phyloP scores from a whole-genome alignment of 2,888 invertebrate species.

The Limulus polyphemus region DNA sequence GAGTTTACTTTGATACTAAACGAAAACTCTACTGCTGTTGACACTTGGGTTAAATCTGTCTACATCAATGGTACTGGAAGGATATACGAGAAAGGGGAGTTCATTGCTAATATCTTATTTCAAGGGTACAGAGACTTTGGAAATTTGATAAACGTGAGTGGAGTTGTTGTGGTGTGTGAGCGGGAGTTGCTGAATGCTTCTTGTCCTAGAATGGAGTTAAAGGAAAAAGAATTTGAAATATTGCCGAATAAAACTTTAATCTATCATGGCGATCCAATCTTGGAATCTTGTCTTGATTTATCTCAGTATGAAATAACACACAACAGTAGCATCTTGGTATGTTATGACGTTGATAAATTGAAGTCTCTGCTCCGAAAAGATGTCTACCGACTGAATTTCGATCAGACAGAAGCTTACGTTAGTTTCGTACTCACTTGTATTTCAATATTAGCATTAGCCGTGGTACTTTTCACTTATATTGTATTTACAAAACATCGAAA shows the following conservation, averaged over 20 bases:
- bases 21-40: slow-evolving; percentile 5
- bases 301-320: slow-evolving; percentile 13
- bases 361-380: background rate
- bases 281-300: slow-evolving; percentile 2
- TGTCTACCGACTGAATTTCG: slow-evolving; percentile 7
- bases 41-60: slow-evolving; percentile 9
- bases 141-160: slow-evolving; percentile 23
- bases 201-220: slow-evolving; percentile 19
- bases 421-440: slow-evolving; percentile 25
- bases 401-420: slow-evolving; percentile 21
- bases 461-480: slow-evolving; percentile 34
- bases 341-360: slow-evolving; percentile 5
- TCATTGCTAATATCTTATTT: slow-evolving; percentile 27
- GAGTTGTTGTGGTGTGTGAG: slow-evolving; percentile 26
- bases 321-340: slow-evolving; percentile 21
- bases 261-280: slow-evolving; percentile 2
- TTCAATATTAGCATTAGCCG: slow-evolving; percentile 32
- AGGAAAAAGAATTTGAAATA: slow-evolving; percentile 18
- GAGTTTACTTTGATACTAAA: slow-evolving; percentile 17
- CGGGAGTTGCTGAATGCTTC: slow-evolving; percentile 14
- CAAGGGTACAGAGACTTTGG: slow-evolving; percentile 17
- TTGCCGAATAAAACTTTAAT: slow-evolving; percentile 7
- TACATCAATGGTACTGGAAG: slow-evolving; percentile 26
- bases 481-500: slow-evolving; percentile 34
- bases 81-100: slow-evolving; percentile 26